These are phyloP conservation scores for Diploscapter pachys DNA, from an alignment of 1,140 invertebrate genomes.

Conservation along the genomic window DNA sequence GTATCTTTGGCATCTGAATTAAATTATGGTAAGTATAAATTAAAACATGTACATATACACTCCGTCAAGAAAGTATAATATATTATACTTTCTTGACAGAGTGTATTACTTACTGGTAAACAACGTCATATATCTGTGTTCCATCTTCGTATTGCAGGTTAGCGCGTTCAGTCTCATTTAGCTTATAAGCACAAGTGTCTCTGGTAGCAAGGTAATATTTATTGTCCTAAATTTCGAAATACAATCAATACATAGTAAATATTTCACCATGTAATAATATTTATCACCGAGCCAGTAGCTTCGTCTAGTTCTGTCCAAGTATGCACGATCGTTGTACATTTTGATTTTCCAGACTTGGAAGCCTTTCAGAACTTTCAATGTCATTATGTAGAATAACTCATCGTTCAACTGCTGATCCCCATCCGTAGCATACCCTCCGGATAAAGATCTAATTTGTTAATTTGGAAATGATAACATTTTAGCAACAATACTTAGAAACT, in stretches of 20 bases:
- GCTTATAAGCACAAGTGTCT: constrained; percentile 53
- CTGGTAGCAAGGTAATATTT: constrained; percentile 51
- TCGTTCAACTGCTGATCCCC: constrained; percentile 47
- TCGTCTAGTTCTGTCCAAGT: constrained; percentile 47
- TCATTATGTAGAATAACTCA: constrained; percentile 49
- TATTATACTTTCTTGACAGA: no score
- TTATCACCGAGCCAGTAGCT: constrained; percentile 55
- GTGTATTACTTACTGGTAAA: constrained; percentile 49
- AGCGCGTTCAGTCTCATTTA: constrained; percentile 46
- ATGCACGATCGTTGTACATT: constrained; percentile 57
- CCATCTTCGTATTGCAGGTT: constrained; percentile 54
- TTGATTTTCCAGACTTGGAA: constrained; percentile 54
- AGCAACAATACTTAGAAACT: no score
- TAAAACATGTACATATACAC: no score
- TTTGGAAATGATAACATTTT: neutral
- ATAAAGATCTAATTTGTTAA: constrained; percentile 39
- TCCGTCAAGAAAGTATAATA: no score
- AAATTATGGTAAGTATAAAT: no score
- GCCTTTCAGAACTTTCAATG: constrained; percentile 49
- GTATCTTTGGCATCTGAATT: constrained; percentile 55
- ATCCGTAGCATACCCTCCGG: constrained; percentile 45
- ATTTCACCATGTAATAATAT: constrained; percentile 49
- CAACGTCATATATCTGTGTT: constrained; percentile 47
- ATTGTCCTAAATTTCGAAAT: constrained; percentile 45
- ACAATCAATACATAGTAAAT: neutral